Evolutionary conservation across 2,113 vertebrate genomes (phyloP), one percentile per base, ranked within the genome.

Genomic region (Atrichornis clamosus): DNA sequence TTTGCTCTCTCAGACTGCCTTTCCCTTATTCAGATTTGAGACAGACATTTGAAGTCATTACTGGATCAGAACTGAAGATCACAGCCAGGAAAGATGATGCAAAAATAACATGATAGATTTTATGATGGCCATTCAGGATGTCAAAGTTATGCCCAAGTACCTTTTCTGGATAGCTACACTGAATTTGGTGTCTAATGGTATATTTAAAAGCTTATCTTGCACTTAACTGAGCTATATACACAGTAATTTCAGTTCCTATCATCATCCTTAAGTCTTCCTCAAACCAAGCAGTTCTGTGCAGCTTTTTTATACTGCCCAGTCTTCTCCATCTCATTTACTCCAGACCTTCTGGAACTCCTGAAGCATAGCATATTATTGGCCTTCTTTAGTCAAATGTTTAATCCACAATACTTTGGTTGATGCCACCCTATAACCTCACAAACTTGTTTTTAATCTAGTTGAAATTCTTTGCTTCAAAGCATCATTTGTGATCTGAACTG

Each of bases 1-100:
- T 42, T 42, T 0, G 0, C 12, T 22, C 22, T 46, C 72, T 84
- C 79, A 41, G 37, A 46, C 2, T 41, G 22, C 23, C 50, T 44
- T 69, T 49, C 42, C 33, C 16, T n/a, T 73, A 41, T 5, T 56
- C 53, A 23, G 11, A 49, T 84, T 59, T 50, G 50, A 90, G 56
- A 55, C 11, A 63, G 35, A 37, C 9, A 47, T 33, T 28, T 77
- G 64, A 87, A 75, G 26, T 3, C 30, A 74, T 30, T 72, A 64
- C 16, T 44, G 22, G 24, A 68, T 35, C n/a, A 69, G n/a, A 83
- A 42, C 15, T 9, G 15, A 76, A 72, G 15, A 68, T 14, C 27
- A 44, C 1, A 59, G 24, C 41, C 53, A 27, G 59, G 53, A 72
- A 46, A 83, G 37, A 58, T 23, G 14, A 89, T n/a, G 19, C 15